Base-by-base conservation (phyloP, 2,797 vertebrate species). In the Silurus lanzhouensis region DNA sequence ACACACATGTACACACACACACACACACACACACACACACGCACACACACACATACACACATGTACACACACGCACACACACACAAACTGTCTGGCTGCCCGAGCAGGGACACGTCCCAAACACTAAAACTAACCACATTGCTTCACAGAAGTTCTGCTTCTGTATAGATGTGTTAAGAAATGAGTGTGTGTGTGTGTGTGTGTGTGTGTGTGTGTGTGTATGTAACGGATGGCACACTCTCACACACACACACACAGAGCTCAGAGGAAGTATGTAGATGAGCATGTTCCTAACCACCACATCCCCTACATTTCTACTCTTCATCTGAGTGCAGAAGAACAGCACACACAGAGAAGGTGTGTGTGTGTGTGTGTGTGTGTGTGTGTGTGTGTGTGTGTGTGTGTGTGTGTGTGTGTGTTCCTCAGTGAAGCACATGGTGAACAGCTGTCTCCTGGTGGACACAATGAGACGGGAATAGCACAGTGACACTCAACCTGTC, bases 381-480 rank as follows among this genome's bases (percentile, higher is more conserved):
- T 12, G 38, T 46, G 68, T 68, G 38, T 71, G 3, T 22, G 20
- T 14, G 44, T 48, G 70, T 27, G 72, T 76, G 52, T 31, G 55
- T 58, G 52, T 58, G 55, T 58, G 55, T 31, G 77, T n/a, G 81
- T 38, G 52, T 66, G 22, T 14, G 19, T 55, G 67, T 70, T 25
- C 12, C n/a, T 66, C 2, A 10, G 31, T 44, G 31, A 68, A 55
- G 52, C 72, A 66, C 19, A 52, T 25, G 60, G 78, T 72, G 64
- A 87, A 84, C 90, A 90, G 91, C 85, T 89, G 89, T 58, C 70
- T 88, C 86, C 25, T 31, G 66, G 57, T 76, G 48, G 8, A 77
- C 55, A 88, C 77, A 68, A 83, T 81, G n/a, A 83, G 25, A 86
- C 84, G 85, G 89, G 72, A 88, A 88, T 89, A 87, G 74, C 6